A percentile compares a stretch with the other conserved stretches of the same genome.
Evolutionary conservation across 2,888 invertebrate genomes (phyloP).

Genomic region (Herminia tarsipennalis): DNA sequence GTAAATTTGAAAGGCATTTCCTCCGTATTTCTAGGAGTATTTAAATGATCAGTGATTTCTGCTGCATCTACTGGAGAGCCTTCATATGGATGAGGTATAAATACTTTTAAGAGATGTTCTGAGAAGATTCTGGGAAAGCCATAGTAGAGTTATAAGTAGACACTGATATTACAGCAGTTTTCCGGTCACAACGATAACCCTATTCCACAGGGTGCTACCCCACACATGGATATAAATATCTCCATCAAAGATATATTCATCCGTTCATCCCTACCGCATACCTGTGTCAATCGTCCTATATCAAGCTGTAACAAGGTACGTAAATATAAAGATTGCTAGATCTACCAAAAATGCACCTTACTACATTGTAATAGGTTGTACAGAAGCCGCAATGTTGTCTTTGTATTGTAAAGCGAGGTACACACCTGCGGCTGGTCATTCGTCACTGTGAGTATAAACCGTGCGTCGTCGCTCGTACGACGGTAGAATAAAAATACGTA

Average conservation of each 20-base stretch:
- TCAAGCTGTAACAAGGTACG: conserved; percentile 42
- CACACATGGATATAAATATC: conserved; percentile 38
- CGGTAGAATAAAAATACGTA: conserved; percentile 4
- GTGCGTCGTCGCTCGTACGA: conserved; percentile 22
- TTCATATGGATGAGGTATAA: no score
- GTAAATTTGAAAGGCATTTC: no score
- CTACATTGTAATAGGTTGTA: not conserved
- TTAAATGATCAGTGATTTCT: no score
- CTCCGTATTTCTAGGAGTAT: no score
- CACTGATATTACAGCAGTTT: no score
- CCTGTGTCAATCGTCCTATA: conserved; percentile 61
- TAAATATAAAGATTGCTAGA: not conserved
- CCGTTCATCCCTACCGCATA: conserved; percentile 46
- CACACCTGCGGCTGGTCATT: conserved; percentile 61
- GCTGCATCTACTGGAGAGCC: no score
- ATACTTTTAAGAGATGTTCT: no score
- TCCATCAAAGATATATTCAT: conserved; percentile 37
- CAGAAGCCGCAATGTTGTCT: conserved; percentile 34
- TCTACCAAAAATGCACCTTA: conserved; percentile 16
- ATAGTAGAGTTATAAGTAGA: no score
- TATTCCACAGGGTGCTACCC: conserved; percentile 14
- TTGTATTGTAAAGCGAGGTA: conserved; percentile 44
- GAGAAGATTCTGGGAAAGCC: no score
- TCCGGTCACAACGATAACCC: not conserved
- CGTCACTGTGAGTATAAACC: conserved; percentile 52